Evolutionary conservation across 2,888 invertebrate species (phyloP).

Genomic region (Ceraclea dissimilis): DNA sequence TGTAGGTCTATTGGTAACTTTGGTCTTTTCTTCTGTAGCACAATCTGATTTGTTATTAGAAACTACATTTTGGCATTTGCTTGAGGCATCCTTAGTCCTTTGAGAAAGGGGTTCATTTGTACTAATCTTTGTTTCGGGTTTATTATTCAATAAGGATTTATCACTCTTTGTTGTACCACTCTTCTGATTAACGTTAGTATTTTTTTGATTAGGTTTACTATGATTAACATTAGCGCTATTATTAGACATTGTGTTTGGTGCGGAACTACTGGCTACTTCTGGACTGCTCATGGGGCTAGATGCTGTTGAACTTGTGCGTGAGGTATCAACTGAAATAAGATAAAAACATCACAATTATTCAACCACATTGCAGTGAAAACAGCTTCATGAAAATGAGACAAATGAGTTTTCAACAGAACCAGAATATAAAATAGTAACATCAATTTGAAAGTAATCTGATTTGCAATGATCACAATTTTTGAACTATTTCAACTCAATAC

Average conservation of each 20-base stretch:
- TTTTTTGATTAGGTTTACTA: conserved; percentile 1
- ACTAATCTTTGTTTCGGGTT: not conserved
- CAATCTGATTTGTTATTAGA: not conserved
- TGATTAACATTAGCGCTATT: not conserved
- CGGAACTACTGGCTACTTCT: conserved; percentile 2
- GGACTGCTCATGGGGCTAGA: conserved; percentile 13
- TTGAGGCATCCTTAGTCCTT: not conserved
- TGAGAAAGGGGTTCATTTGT: not conserved
- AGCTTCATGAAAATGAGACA: too few species aligned
- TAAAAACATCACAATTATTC: not conserved
- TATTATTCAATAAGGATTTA: not conserved
- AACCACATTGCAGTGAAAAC: too few species aligned
- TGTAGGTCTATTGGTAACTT: conserved; percentile 1
- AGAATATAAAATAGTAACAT: too few species aligned
- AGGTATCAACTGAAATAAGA: conserved; percentile 14
- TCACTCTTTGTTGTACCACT: not conserved
- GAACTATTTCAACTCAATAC: too few species aligned
- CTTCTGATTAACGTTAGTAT: not conserved
- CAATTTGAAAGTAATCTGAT: too few species aligned
- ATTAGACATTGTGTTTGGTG: not conserved
- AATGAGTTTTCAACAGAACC: too few species aligned
- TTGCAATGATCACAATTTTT: too few species aligned
- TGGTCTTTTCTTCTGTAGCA: not conserved
- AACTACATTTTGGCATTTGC: not conserved
- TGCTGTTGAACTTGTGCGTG: conserved; percentile 10